Evolutionary conservation across 2,888 invertebrate species (phyloP).

Genomic region (Neoitamus cyanurus): DNA sequence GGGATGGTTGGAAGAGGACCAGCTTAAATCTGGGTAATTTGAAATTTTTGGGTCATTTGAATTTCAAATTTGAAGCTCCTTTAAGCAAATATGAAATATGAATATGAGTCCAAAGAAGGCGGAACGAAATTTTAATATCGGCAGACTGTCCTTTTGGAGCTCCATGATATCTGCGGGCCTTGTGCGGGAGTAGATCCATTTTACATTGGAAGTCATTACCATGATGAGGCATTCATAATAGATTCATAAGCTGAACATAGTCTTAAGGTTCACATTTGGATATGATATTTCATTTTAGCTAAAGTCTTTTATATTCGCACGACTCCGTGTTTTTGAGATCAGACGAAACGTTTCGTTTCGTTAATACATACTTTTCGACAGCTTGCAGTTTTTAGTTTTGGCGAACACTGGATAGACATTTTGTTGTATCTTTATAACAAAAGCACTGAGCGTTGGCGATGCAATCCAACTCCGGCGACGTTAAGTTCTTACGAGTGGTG

Average conservation of each 20-base stretch:
- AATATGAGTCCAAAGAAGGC: not conserved
- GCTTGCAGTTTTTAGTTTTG: no score
- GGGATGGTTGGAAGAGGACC: not conserved
- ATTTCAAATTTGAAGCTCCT: not conserved
- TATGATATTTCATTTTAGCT: not conserved
- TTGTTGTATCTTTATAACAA: no score
- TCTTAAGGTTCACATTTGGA: not conserved
- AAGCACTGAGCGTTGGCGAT: no score
- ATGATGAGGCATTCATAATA: not conserved
- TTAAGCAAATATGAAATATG: not conserved
- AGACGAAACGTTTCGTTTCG: no score
- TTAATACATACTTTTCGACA: no score
- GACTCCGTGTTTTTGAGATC: no score
- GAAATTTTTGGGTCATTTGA: constrained; percentile 3
- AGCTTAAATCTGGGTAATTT: not conserved
- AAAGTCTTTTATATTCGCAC: no score
- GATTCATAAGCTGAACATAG: not conserved
- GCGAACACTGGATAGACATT: no score
- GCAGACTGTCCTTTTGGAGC: not conserved
- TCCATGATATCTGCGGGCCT: not conserved
- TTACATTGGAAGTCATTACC: not conserved
- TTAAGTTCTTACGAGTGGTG: no score
- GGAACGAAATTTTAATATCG: not conserved
- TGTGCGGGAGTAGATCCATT: not conserved
- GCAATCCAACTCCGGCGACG: no score